Percentiles rank a stretch among this genome's conserved stretches.
Evolutionary conservation across 2,888 invertebrate species (phyloP).

Genomic region (Eupelmus urozonus): DNA sequence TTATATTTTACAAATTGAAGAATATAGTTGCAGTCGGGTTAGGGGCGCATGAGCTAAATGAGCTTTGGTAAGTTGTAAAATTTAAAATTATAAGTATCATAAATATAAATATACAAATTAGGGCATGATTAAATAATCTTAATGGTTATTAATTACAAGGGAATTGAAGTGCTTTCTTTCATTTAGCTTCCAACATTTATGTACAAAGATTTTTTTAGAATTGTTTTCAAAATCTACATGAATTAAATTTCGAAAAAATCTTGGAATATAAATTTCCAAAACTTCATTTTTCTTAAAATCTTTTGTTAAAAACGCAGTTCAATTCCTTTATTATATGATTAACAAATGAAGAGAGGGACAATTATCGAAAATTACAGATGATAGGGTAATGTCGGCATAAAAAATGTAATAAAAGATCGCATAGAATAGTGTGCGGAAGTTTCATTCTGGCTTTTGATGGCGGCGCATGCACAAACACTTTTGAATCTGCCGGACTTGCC

Average conservation of each 20-base stretch:
- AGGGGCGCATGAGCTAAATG: constrained; percentile 23
- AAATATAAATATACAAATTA: constrained; percentile 16
- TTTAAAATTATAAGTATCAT: constrained; percentile 14
- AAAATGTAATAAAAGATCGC: constrained; percentile 9
- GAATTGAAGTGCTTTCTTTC: constrained; percentile 21
- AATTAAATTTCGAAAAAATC: not conserved
- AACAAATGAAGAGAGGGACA: constrained; percentile 7
- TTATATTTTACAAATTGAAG: constrained; percentile 32
- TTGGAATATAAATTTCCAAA: constrained; percentile 9
- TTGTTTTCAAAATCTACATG: not conserved
- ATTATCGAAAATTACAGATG: constrained; percentile 16
- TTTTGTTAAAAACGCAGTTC: constrained; percentile 23
- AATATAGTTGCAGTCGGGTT: constrained; percentile 21
- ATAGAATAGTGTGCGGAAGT: constrained; percentile 10
- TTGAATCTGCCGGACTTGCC: constrained; percentile 70
- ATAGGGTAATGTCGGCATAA: not conserved
- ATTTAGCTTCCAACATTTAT: not conserved
- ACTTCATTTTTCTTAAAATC: not conserved
- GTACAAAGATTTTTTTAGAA: constrained; percentile 1
- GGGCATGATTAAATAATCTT: constrained; percentile 1
- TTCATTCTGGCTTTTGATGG: constrained; percentile 54
- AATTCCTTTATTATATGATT: constrained; percentile 29
- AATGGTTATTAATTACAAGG: not conserved
- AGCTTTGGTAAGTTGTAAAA: constrained; percentile 20
- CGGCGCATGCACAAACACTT: constrained; percentile 68